Evolutionary conservation across 1,140 invertebrate species (phyloP).

Genomic region (Neodiprion fabricii): DNA sequence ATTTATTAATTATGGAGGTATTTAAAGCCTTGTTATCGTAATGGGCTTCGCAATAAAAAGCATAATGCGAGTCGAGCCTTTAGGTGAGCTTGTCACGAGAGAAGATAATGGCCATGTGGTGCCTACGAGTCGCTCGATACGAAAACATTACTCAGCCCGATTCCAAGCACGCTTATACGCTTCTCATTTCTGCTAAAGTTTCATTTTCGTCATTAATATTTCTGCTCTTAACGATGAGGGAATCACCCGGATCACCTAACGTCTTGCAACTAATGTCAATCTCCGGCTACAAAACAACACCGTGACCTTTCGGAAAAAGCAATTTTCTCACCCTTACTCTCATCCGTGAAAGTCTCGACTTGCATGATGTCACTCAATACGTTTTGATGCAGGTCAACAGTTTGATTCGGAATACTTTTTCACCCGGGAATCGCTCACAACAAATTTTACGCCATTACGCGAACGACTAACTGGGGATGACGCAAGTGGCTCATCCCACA

Average conservation of each 20-base stretch:
- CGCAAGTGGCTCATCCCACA: constrained; percentile 11
- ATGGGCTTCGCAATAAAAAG: constrained; percentile 7
- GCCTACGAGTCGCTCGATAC: not conserved
- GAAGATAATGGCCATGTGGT: not conserved
- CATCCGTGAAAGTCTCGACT: too few species aligned
- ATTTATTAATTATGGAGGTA: constrained; percentile 6
- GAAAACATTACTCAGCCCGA: not conserved
- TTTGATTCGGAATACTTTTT: too few species aligned
- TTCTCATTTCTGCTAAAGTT: not conserved
- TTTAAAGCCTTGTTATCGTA: constrained; percentile 7
- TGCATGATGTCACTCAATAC: too few species aligned
- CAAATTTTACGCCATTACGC: too few species aligned
- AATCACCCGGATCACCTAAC: not conserved
- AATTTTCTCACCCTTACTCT: too few species aligned
- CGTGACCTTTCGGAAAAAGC: too few species aligned
- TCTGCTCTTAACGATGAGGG: not conserved
- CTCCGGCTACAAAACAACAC: too few species aligned
- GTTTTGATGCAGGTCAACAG: too few species aligned
- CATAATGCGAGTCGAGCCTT: not conserved
- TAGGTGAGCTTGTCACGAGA: constrained; percentile 4
- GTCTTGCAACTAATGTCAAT: too few species aligned
- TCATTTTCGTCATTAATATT: not conserved
- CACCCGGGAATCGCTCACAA: too few species aligned
- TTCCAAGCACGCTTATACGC: not conserved
- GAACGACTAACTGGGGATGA: not conserved